A percentile compares a stretch with the other conserved stretches of the same genome.
Conservation (phyloP, 2,797 vertebrate species). For the Urophycis tenuis region DNA sequence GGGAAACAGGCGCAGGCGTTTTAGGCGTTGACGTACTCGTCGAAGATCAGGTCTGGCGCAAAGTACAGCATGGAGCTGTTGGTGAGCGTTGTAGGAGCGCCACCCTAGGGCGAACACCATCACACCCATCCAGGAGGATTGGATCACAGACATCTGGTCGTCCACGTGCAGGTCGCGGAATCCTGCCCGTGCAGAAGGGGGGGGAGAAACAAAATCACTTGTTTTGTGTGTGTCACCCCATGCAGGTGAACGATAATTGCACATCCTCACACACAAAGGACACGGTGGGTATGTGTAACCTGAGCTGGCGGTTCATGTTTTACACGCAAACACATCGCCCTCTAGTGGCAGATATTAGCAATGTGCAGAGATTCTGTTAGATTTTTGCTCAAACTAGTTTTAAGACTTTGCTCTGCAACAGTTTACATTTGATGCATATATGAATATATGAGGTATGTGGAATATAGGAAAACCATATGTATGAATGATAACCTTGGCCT, state of each 20-base stretch:
- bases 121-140: constrained; percentile 94
- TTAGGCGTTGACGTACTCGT: constrained; percentile 79
- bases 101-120: constrained; percentile 95
- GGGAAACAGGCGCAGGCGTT: neutral
- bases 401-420: neutral
- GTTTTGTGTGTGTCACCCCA: neutral
- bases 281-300: neutral
- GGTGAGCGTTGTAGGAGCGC: constrained; percentile 89
- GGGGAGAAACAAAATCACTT: neutral
- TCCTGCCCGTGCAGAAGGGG: constrained; percentile 62
- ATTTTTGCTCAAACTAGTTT: neutral
- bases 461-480: neutral
- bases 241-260: neutral
- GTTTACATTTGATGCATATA: neutral
- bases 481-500: neutral
- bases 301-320: constrained; percentile 8
- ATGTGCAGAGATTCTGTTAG: constrained; percentile 4
- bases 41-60: constrained; percentile 91
- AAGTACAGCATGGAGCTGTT: constrained; percentile 94
- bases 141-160: constrained; percentile 94
- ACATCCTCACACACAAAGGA: neutral
- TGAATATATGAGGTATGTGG: no score
- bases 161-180: constrained; percentile 89
- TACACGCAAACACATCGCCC: constrained; percentile 46
- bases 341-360: constrained; percentile 52